Conservation (phyloP, 1,140 invertebrate species). For the Drosophila yakuba region DNA sequence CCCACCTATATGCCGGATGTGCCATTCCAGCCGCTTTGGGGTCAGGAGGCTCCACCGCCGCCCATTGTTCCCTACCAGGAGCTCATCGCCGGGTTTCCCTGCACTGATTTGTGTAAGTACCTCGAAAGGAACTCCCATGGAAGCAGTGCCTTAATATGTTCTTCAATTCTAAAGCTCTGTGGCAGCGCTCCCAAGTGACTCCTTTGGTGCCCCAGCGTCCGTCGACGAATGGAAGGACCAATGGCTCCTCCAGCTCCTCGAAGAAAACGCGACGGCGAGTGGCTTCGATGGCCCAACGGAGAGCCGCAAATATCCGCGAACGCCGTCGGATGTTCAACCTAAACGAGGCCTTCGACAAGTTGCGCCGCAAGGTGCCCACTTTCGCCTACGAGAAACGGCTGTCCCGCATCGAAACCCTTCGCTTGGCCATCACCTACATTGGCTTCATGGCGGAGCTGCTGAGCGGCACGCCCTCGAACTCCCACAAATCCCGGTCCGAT, state of each 20-base stretch:
- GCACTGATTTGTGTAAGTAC: conserved; percentile 86
- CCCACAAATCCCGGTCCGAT: conserved; percentile 84
- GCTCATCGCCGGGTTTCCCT: conserved; percentile 86
- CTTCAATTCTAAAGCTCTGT: conserved; percentile 77
- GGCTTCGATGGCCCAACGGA: conserved; percentile 94
- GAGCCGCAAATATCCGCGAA: conserved; percentile 97
- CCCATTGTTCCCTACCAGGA: conserved; percentile 86
- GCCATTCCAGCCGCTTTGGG: conserved; percentile 82
- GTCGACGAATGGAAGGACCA: conserved; percentile 54
- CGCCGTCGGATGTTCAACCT: conserved; percentile 98
- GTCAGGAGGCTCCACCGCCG: conserved; percentile 76
- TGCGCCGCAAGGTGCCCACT: conserved; percentile 97
- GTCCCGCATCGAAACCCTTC: conserved; percentile 98
- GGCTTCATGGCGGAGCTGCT: conserved; percentile 97
- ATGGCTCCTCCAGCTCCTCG: conserved; percentile 58
- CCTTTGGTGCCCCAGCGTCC: conserved; percentile 70
- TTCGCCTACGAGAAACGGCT: conserved; percentile 99
- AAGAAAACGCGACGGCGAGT: conserved; percentile 95
- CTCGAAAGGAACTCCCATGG: not conserved
- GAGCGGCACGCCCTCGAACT: conserved; percentile 86
- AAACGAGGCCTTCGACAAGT: conserved; percentile 98
- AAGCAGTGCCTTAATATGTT: not conserved
- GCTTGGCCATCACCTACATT: conserved; percentile 99
- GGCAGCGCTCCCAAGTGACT: conserved; percentile 82
- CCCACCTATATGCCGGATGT: conserved; percentile 82